Evolutionary conservation across 2,113 vertebrate genomes (phyloP).

Genomic region (Corvus cornix): DNA sequence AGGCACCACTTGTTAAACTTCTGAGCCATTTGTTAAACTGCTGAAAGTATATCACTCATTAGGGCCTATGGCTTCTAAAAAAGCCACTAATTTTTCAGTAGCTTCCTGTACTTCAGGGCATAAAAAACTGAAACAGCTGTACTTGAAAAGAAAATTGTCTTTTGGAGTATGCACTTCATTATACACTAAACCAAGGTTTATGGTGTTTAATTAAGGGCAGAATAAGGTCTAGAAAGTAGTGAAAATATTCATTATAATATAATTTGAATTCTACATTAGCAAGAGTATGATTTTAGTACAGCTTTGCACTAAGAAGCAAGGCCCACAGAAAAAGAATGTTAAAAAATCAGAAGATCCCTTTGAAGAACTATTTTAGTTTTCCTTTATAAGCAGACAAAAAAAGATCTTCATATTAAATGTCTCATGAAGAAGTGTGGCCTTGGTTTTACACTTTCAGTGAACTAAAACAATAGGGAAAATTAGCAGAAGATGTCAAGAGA

Average conservation of each 20-base stretch:
- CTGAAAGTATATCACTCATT: background rate
- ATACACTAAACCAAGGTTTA: background rate
- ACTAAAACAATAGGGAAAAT: slow-evolving; percentile 40
- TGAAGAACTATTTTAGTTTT: slow-evolving; percentile 5
- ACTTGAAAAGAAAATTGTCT: background rate
- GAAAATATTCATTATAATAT: background rate
- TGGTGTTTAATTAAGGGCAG: background rate
- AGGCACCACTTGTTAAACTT: background rate
- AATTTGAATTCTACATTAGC: background rate
- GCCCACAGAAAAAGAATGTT: background rate
- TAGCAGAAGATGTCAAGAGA: background rate
- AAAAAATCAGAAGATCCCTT: background rate
- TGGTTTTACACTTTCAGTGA: background rate
- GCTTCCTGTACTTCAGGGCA: background rate
- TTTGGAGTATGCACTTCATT: background rate
- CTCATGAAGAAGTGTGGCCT: background rate
- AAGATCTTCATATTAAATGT: background rate
- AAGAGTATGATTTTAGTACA: background rate
- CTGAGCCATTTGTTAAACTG: background rate
- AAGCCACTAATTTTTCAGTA: background rate
- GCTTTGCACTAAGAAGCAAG: background rate
- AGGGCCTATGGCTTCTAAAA: background rate
- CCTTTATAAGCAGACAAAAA: background rate
- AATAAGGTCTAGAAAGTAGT: background rate
- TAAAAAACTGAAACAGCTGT: background rate